A percentile compares a stretch with the other conserved stretches of the same genome.
phyloP scores from a whole-genome alignment of 2,797 vertebrate genomes.

The Labeo calbasu region DNA sequence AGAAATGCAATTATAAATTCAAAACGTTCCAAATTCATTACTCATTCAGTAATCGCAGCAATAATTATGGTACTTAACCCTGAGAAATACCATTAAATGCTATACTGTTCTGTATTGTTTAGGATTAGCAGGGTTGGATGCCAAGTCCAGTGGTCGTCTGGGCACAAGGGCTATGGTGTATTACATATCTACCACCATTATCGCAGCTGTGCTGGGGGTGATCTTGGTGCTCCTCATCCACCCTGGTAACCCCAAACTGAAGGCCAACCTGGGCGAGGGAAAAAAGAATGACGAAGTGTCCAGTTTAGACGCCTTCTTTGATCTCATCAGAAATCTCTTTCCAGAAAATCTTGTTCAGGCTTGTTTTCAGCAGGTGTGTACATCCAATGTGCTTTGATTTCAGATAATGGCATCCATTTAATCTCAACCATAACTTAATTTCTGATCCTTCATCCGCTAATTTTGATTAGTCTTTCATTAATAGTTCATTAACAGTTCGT shows the following conservation, averaged over 20 bases:
- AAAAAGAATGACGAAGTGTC: conserved; percentile 97
- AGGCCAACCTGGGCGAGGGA: conserved; percentile 89
- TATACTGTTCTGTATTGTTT: background rate
- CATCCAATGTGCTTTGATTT: background rate
- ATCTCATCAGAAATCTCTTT: conserved; percentile 96
- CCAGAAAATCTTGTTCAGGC: conserved; percentile 98
- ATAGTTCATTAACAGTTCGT: conserved; percentile 40
- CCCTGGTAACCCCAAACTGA: conserved; percentile 94
- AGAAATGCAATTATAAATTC: background rate
- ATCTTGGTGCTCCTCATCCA: conserved; percentile 93
- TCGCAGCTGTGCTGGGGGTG: conserved; percentile 91
- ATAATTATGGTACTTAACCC: background rate
- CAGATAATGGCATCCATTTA: background rate
- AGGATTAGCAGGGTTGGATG: conserved; percentile 95
- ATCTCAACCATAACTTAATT: background rate
- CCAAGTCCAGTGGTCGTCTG: conserved; percentile 93
- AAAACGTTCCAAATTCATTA: background rate
- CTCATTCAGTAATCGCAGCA: background rate
- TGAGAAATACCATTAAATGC: background rate
- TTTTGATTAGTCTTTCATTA: background rate
- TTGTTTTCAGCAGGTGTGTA: conserved; percentile 94
- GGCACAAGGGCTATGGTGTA: conserved; percentile 97
- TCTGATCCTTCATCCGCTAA: background rate
- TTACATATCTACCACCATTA: conserved; percentile 96
- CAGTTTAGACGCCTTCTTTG: conserved; percentile 94